Evolutionary conservation across 2,113 vertebrate genomes (phyloP).

Genomic region (Heterotilapia buettikoferi): DNA sequence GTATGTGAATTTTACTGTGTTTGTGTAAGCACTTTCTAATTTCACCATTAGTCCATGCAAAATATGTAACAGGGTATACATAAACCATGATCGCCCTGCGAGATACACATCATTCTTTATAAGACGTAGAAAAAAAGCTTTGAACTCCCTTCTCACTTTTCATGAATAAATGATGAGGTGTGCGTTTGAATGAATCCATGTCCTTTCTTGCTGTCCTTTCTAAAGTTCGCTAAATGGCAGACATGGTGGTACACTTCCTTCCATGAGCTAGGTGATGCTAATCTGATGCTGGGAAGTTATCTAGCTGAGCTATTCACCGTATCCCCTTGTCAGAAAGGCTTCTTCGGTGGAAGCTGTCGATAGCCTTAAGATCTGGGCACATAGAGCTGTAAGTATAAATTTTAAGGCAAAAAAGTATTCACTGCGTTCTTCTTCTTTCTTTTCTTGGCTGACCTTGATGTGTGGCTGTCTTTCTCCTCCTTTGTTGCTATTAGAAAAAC

Average conservation of each 20-base stretch:
- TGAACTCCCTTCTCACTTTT: conserved; percentile 46
- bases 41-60: not conserved
- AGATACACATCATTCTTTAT: conserved; percentile 38
- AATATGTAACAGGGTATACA: conserved; percentile 14
- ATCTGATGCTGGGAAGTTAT: conserved; percentile 39
- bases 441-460: not conserved
- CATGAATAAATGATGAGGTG: conserved; percentile 65
- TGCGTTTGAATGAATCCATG: conserved; percentile 45
- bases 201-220: conserved; percentile 60
- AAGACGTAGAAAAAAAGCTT: conserved; percentile 18
- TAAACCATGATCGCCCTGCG: not conserved
- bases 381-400: not conserved
- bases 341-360: not conserved
- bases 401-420: not conserved
- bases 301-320: not conserved
- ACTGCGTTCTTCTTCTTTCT: not conserved
- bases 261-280: conserved; percentile 22
- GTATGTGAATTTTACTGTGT: not conserved
- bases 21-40: not conserved
- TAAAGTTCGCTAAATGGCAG: conserved; percentile 61
- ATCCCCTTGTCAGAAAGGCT: not conserved
- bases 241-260: not conserved
- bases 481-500: not conserved
- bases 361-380: not conserved
- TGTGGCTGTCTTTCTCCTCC: not conserved